Base-by-base conservation (phyloP, 2,888 invertebrate species). In the Sturmia bella region DNA sequence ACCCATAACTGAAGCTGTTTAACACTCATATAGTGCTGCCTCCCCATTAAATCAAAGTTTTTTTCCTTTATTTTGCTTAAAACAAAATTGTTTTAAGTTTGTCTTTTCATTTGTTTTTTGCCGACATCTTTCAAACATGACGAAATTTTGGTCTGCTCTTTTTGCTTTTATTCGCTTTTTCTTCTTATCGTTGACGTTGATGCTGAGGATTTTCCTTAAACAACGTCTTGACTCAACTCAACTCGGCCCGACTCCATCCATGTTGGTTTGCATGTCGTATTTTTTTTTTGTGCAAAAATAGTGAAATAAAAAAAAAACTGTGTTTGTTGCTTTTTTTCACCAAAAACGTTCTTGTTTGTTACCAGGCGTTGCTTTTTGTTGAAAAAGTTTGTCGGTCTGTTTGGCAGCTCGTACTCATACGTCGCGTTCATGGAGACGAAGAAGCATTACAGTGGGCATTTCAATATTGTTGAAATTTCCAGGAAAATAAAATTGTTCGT, bases 321-420 rank as follows among this genome's bases (percentile, higher is more conserved):
- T 56, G 45, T 54, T 74, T 66, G 50, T 48, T 64, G 17, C 17
- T 57, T 50, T 59, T 63, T 21, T n/a, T n/a, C n/a, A 19, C 17
- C 27, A 32, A 50, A 41, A 32, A 27, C 48, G 32, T 56, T 66
- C 64, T 66, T 70, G 54, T 74, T 74, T 78, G 82, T 82, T 82
- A 70, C 82, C 82, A 82, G 82, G 82, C 82, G 82, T 82, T 82
- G 77, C 74, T 82, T 15, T 77, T 43, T 69, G 72, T 68, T 7
- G 39, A 43, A 17, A 56, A 69, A 54, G 76, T 80, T 80, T 61
- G 80, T 66, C 50, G 32, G 24, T 54, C 37, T 80, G 73, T 73
- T 56, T 68, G 68, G 63, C 66, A 37, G 52, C 21, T 43, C 15
- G 45, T 45, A 43, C 61, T 39, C 52, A 15, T 17, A 13, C 27